Conservation (phyloP, 2,797 vertebrate genomes). For the Acropternis orthonyx region DNA sequence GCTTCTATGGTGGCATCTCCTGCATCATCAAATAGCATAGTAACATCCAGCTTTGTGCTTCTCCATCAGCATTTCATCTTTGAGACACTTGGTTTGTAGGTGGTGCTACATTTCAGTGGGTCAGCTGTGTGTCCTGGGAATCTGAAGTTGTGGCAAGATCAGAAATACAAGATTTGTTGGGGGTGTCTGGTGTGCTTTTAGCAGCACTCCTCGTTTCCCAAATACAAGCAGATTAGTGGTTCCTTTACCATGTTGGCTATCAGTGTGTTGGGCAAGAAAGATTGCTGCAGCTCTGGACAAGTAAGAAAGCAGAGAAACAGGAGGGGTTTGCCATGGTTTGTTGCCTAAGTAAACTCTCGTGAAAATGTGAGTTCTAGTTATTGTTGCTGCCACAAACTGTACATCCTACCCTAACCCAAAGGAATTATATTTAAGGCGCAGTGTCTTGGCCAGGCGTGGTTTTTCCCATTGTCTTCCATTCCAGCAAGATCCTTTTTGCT, state of each 20-base stretch:
- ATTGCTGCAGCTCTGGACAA: background rate
- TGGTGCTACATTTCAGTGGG: background rate
- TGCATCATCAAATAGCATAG: background rate
- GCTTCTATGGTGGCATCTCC: background rate
- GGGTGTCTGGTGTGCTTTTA: background rate
- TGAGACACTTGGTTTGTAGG: background rate
- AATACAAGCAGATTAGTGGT: background rate
- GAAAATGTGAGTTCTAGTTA: background rate
- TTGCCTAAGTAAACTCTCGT: background rate
- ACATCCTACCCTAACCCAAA: background rate
- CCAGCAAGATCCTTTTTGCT: background rate
- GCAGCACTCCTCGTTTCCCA: background rate
- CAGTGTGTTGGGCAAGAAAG: background rate
- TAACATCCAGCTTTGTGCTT: background rate
- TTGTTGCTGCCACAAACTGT: background rate
- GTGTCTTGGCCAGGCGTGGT: background rate
- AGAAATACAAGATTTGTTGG: background rate
- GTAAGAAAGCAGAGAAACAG: background rate
- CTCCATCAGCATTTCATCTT: background rate
- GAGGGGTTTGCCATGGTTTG: background rate
- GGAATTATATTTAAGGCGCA: background rate
- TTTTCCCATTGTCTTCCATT: background rate
- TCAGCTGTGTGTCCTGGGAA: background rate
- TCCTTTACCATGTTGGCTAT: background rate
- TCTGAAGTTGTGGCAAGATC: background rate